phyloP scores from a whole-genome alignment of 1,140 invertebrate genomes.

The Trichomalopsis sarcophagae region DNA sequence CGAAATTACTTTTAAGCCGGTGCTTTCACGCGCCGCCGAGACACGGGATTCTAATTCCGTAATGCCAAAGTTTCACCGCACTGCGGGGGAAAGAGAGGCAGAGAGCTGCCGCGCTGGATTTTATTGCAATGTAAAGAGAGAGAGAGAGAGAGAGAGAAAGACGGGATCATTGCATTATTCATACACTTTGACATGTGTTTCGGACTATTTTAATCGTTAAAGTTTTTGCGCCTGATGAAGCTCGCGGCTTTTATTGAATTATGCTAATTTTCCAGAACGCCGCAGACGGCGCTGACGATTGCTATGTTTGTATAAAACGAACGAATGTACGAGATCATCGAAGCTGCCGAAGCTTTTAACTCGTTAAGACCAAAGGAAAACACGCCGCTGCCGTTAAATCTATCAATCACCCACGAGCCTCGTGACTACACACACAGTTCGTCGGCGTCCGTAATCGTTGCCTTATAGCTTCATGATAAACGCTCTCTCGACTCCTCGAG shows the following conservation, averaged over 20 bases:
- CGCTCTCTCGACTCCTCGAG: neutral
- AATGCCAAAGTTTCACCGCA: conserved; percentile 29
- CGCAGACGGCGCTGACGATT: neutral
- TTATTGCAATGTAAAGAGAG: conserved; percentile 16
- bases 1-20: conserved; percentile 51
- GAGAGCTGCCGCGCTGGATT: neutral
- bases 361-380: conserved; percentile 16
- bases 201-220: conserved; percentile 38
- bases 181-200: conserved; percentile 49
- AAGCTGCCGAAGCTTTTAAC: conserved; percentile 19
- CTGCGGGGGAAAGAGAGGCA: neutral
- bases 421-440: neutral
- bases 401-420: conserved; percentile 3
- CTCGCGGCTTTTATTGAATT: conserved; percentile 39
- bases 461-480: neutral
- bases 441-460: neutral
- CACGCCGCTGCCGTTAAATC: neutral
- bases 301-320: neutral
- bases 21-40: conserved; percentile 6
- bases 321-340: neutral
- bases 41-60: conserved; percentile 43
- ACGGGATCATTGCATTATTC: conserved; percentile 44
- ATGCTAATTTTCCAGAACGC: conserved; percentile 26
- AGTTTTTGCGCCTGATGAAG: conserved; percentile 20
- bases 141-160: neutral